Evolutionary conservation across 1,140 invertebrate genomes (phyloP).

Genomic region (Rhopalosiphum padi): DNA sequence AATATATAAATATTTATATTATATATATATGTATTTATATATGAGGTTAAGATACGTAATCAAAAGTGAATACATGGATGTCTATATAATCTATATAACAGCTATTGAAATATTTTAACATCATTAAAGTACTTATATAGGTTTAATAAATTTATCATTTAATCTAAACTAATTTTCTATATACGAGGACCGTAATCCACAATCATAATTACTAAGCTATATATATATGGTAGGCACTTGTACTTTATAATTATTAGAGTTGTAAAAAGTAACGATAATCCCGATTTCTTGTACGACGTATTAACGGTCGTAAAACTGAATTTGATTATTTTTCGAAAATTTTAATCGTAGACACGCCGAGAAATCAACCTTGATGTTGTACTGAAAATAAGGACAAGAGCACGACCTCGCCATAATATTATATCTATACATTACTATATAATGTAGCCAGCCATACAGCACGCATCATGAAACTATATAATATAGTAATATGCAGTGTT

Average conservation of each 20-base stretch:
- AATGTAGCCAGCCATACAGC: neutral
- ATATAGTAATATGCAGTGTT: neutral
- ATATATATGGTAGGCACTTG: neutral
- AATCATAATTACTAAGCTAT: neutral
- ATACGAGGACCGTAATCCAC: neutral
- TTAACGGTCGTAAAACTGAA: neutral
- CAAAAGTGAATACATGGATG: too few relatives aligned
- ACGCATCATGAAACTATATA: neutral
- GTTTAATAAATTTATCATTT: neutral
- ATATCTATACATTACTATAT: neutral
- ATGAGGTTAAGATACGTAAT: too few relatives aligned
- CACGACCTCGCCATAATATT: neutral
- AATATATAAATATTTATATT: too few relatives aligned
- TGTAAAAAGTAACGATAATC: neutral
- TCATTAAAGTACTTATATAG: neutral
- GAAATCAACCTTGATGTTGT: constrained; percentile 12
- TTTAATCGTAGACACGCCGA: neutral
- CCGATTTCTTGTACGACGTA: neutral
- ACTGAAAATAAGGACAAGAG: constrained; percentile 32
- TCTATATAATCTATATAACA: too few relatives aligned
- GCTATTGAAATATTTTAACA: neutral
- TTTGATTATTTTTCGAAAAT: constrained; percentile 20
- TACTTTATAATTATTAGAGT: neutral
- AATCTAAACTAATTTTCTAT: neutral
- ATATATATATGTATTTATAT: too few relatives aligned